phyloP scores from a whole-genome alignment of 2,888 invertebrate genomes.

The Thymelicus sylvestris region DNA sequence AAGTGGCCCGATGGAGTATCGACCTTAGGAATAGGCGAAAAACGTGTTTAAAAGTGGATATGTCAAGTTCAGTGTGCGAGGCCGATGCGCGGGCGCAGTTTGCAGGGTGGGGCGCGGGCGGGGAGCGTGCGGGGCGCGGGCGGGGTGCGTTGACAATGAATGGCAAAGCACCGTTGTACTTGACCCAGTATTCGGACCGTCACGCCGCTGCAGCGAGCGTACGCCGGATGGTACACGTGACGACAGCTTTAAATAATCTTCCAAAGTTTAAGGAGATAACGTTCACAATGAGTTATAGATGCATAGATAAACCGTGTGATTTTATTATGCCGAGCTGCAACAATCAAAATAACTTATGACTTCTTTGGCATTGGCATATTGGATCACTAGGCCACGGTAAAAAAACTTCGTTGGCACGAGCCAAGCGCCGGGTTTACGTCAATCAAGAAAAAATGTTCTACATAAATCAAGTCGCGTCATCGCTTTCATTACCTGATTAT shows the following conservation, averaged over 20 bases:
- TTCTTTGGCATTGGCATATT: conserved; percentile 77
- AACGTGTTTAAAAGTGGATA: conserved; percentile 70
- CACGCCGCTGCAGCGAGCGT: conserved; percentile 55
- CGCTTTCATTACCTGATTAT: conserved; percentile 54
- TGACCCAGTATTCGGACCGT: conserved; percentile 79
- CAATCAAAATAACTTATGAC: conserved; percentile 54
- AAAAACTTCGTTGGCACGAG: conserved; percentile 60
- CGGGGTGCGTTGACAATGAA: conserved; percentile 75
- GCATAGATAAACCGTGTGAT: conserved; percentile 35
- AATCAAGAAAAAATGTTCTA: conserved; percentile 62
- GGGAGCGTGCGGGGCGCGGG: conserved; percentile 44
- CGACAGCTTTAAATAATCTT: conserved; percentile 26
- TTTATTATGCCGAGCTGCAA: conserved; percentile 40
- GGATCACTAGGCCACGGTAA: conserved; percentile 66
- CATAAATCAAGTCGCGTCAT: conserved; percentile 52
- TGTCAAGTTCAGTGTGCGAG: conserved; percentile 80
- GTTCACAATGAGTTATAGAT: conserved; percentile 22
- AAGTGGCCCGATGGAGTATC: conserved; percentile 39
- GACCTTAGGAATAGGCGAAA: conserved; percentile 65
- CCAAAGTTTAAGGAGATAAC: conserved; percentile 12
- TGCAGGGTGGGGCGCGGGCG: conserved; percentile 45
- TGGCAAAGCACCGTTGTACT: conserved; percentile 83
- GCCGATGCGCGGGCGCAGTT: conserved; percentile 62
- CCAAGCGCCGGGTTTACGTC: conserved; percentile 62
- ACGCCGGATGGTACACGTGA: conserved; percentile 40